phyloP scores from a whole-genome alignment of 2,797 vertebrate species.

The Neosilurus hyrtlii region DNA sequence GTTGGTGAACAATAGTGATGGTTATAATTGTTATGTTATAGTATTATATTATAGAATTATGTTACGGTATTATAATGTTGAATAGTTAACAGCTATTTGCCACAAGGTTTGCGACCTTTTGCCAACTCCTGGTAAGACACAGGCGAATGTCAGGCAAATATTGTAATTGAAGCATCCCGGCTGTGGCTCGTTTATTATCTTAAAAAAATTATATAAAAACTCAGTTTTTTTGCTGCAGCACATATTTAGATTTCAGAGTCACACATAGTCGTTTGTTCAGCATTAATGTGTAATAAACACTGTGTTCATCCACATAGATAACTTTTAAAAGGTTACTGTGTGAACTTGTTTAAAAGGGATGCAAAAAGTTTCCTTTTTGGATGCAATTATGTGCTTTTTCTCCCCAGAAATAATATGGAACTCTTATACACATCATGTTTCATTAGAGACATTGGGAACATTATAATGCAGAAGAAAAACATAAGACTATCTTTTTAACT shows the following conservation, averaged over 20 bases:
- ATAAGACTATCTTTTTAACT: conserved; percentile 11
- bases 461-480: background rate
- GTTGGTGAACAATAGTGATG: no score
- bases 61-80: no score
- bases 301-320: background rate
- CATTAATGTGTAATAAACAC: background rate
- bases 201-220: no score
- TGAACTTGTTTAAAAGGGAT: background rate
- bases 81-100: no score
- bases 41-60: no score
- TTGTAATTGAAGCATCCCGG: no score
- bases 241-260: background rate
- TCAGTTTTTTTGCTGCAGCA: background rate
- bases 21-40: no score
- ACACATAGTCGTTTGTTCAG: background rate
- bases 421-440: conserved; percentile 1
- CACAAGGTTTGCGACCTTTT: no score
- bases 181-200: no score
- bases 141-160: no score
- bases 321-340: background rate
- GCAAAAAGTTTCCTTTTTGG: background rate
- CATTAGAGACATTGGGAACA: background rate
- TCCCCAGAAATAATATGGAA: background rate
- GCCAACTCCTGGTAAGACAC: no score
- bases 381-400: background rate